Base-by-base conservation (phyloP, 2,797 vertebrate genomes). In the Psittacula derbiana region DNA sequence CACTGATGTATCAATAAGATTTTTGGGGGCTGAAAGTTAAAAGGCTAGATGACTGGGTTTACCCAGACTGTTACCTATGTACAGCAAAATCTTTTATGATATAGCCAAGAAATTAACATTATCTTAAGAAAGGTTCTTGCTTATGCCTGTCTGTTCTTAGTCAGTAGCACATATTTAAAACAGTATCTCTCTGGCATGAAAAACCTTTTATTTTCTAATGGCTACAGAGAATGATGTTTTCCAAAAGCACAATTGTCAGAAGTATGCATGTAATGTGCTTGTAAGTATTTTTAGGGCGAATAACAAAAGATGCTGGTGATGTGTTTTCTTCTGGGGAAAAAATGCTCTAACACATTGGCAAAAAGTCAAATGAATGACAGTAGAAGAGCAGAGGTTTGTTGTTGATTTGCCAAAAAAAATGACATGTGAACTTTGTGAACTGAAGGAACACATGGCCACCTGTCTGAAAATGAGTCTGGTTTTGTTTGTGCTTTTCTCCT, bases 181-280 rank as follows among this genome's bases (percentile, higher is more conserved):
- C 40, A 64, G 23, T 67, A 87, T 74, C 66, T 82, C 52, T 69
- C 60, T 74, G 71, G 38, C 69, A 79, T 75, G 61, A 73, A 73
- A 66, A 93, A 88, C 6, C 69, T 88, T 89, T 95, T 91, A 67
- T 57, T 87, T 58, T 91, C 90, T 90, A 70, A 55, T 52, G 94
- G 38, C 80, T 93, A 4, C 19, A 53, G 80, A 75, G 64, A 87
- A 85, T 44, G 14, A 50, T 64, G 44, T 50, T 84, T 90, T 86
- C 73, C 67, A 83, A 94, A 88, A 92, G 53, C 64, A 57, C 24
- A n/a, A 8, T 40, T 78, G 57, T 75, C 75, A 53, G 43, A 96
- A 83, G 38, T 25, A 84, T 78, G 80, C 28, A 30, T 71, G 47
- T 62, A 73, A 91, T 90, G 75, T 30, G 41, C 81, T 91, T 91